Evolutionary conservation across 2,888 invertebrate genomes (phyloP).

Genomic region (Meliscaeva auricollis): DNA sequence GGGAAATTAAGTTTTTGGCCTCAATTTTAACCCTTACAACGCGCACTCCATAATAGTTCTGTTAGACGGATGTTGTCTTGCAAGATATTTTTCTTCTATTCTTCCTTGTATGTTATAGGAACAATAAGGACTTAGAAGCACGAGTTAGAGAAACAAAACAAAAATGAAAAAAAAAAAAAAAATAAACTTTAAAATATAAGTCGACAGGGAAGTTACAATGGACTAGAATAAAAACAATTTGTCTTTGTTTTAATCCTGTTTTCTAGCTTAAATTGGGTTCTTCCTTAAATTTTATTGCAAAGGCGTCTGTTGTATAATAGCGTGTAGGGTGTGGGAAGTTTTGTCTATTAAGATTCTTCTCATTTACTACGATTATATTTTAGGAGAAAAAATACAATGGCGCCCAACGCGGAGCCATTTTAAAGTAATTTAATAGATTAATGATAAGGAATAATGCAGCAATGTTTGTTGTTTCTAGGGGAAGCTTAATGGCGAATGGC

Average conservation of each 20-base stretch:
- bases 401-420: too few species aligned
- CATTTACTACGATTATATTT: too few species aligned
- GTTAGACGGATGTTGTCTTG: conserved; percentile 23
- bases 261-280: background rate
- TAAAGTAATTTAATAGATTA: too few species aligned
- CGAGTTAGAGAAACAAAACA: conserved; percentile 17
- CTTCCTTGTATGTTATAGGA: background rate
- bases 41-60: conserved; percentile 2
- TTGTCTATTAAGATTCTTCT: too few species aligned
- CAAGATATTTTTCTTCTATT: conserved; percentile 10
- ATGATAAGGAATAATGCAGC: too few species aligned
- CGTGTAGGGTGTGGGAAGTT: too few species aligned
- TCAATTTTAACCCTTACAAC: conserved; percentile 52
- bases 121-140: background rate
- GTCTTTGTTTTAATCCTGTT: background rate
- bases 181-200: too few species aligned
- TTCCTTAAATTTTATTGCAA: background rate
- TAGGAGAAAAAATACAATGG: too few species aligned
- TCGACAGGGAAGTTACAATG: conserved; percentile 23
- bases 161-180: too few species aligned
- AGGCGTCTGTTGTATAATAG: background rate
- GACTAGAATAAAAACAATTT: background rate
- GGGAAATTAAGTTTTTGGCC: conserved; percentile 73
- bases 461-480: too few species aligned
- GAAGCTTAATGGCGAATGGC: too few species aligned